phyloP scores from a whole-genome alignment of 2,113 vertebrate species.

The Macquaria ambigua region DNA sequence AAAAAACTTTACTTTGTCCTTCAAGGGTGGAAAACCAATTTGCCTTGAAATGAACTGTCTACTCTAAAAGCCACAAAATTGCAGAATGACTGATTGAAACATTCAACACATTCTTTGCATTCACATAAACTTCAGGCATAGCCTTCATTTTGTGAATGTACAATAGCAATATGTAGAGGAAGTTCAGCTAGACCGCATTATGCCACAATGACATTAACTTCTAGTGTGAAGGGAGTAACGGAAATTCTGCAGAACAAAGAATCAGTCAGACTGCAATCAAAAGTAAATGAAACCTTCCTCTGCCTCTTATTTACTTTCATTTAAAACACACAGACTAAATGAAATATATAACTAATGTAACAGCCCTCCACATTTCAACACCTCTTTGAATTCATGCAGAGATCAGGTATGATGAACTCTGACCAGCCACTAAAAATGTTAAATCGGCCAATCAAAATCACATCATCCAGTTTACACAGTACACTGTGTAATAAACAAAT shows the following conservation, averaged over 20 bases:
- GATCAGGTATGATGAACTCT: background rate
- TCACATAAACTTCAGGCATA: background rate
- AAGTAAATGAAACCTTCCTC: background rate
- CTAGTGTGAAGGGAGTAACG: background rate
- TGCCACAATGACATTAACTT: background rate
- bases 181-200: background rate
- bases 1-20: slow-evolving; percentile 33
- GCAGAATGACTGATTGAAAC: slow-evolving; percentile 30
- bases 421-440: background rate
- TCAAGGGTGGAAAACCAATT: slow-evolving; percentile 16
- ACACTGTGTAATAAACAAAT: too few relatives aligned
- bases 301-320: background rate
- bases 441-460: background rate
- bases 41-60: slow-evolving; percentile 7
- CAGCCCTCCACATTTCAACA: background rate
- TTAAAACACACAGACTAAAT: background rate
- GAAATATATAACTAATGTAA: background rate
- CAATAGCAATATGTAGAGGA: background rate
- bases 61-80: slow-evolving; percentile 23
- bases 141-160: background rate
- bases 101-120: background rate
- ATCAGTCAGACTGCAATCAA: background rate
- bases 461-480: background rate
- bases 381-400: background rate
- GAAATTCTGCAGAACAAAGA: background rate